phyloP scores from a whole-genome alignment of 1,140 invertebrate genomes.

The Drosophila azteca region DNA sequence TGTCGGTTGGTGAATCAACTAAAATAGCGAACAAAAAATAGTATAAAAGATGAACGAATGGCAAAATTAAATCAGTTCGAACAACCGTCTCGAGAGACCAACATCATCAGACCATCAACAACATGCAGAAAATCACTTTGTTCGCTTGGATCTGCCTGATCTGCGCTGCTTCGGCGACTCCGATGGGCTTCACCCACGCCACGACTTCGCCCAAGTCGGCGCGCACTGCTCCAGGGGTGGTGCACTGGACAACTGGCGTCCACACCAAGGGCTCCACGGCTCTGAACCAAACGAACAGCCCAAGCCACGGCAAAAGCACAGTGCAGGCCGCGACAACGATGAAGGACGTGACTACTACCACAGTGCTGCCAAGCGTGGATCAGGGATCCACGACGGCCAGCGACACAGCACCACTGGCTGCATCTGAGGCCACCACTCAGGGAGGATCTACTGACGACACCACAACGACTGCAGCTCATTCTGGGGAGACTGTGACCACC shows the following conservation, averaged over 20 bases:
- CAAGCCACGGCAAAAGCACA: no score
- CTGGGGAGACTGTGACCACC: no score
- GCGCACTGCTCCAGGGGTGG: slow-evolving; percentile 1
- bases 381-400: no score
- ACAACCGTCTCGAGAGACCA: not conserved
- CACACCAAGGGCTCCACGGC: slow-evolving; percentile 20
- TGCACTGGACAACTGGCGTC: slow-evolving; percentile 23
- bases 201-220: not conserved
- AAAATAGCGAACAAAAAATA: no score
- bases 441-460: no score
- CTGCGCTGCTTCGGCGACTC: not conserved
- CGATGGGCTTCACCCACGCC: slow-evolving; percentile 7
- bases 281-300: not conserved
- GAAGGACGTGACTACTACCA: no score
- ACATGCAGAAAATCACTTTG: not conserved
- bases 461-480: no score
- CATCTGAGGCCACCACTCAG: no score
- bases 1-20: no score
- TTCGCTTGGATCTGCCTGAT: slow-evolving; percentile 6
- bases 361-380: no score
- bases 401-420: no score
- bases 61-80: not conserved
- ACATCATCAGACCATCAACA: not conserved
- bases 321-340: no score
- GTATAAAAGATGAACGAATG: not conserved